Evolutionary conservation across 2,113 vertebrate genomes (phyloP), one percentile per base, ranked within the genome.

Genomic region (Dipodomys stephensi): DNA sequence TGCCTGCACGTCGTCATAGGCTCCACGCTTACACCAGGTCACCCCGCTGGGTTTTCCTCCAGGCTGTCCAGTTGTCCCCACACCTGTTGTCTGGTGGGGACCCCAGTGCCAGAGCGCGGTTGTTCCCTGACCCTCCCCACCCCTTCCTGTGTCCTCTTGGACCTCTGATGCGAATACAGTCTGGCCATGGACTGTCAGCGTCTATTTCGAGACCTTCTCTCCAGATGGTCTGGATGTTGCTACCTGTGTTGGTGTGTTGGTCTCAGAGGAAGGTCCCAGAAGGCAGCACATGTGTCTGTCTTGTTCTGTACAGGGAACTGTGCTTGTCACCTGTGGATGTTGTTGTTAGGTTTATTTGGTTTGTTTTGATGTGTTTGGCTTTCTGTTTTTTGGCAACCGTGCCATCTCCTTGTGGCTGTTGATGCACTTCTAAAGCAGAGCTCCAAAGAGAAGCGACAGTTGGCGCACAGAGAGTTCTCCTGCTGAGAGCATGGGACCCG

Each of bases 341-440:
- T 95, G 96, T 97, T 93, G 97, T 97, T 96, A 97, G 92, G 95
- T 89, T 32, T 94, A 57, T 90, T 90, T 83, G 74, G 87, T 97
- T 97, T 97, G 97, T 97, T 97, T 94, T 68, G 97, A 90, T 94
- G 79, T 96, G 95, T 96, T 97, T 97, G 88, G 76, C 20, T 32
- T 87, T 95, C 90, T 95, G 96, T 97, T 95, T 96, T 96, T 97
- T 94, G 96, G 96, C 92, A 97, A 96, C 97, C 94, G 2, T 71
- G 94, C 93, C 46, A 73, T 93, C 95, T 96, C 90, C 90, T 95
- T 27, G 83, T 79, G 67, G 35, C 79, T 92, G 94, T 67, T 83
- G 85, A 83, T 79, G 22, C 60, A 67, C 71, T 83, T 74, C 0
- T n/a, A 88, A 77, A 67, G 71, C 65, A 72, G 88, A 53, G 71